phyloP scores from a whole-genome alignment of 2,113 vertebrate species.

The Corythornis cristatus region DNA sequence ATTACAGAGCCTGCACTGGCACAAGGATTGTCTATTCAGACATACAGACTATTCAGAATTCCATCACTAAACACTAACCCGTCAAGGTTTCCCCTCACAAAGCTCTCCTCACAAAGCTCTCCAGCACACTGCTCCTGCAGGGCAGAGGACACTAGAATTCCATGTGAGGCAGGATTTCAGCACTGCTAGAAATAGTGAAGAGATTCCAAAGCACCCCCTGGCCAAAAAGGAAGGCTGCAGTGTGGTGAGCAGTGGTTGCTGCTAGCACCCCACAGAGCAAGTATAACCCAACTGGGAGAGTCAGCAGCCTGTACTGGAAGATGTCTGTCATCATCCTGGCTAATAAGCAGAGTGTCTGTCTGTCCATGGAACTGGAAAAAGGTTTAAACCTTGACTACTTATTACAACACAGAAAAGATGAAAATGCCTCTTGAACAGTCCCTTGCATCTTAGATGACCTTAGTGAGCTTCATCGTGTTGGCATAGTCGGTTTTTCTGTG shows the following conservation, averaged over 20 bases:
- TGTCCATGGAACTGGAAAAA: not conserved
- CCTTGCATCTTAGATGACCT: not conserved
- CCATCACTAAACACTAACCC: not conserved
- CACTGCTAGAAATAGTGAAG: not conserved
- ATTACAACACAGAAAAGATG: not conserved
- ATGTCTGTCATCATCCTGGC: not conserved
- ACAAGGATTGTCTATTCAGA: not conserved
- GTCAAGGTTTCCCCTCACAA: not conserved
- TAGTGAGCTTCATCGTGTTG: not conserved
- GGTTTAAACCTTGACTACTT: not conserved
- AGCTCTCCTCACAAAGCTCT: not conserved
- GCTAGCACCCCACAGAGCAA: not conserved
- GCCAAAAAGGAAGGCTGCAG: not conserved
- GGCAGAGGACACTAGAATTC: not conserved
- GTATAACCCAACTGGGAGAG: not conserved
- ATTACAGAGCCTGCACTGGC: not conserved
- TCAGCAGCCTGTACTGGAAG: not conserved
- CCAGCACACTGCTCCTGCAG: not conserved
- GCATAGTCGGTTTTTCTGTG: not conserved
- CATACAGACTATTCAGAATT: not conserved
- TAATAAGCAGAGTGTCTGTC: not conserved
- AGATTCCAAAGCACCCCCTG: not conserved
- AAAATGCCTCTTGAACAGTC: not conserved
- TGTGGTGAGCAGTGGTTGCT: not conserved
- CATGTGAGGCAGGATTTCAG: not conserved